Evolutionary conservation across 2,888 invertebrate species (phyloP).

Genomic region (Agrotis segetum): DNA sequence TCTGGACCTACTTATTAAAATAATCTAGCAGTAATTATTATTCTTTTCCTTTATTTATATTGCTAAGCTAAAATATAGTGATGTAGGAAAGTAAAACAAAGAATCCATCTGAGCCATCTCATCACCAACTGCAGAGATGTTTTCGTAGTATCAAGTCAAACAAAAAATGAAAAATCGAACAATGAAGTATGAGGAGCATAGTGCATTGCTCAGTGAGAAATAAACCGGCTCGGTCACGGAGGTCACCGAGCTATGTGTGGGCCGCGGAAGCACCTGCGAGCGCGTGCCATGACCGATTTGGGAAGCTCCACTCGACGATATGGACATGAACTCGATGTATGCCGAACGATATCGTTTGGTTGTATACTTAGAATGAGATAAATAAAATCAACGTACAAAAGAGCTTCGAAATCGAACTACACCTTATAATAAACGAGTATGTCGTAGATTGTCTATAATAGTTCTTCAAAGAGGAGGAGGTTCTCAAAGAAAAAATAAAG

Average conservation of each 20-base stretch:
- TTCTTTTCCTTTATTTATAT: constrained; percentile 1
- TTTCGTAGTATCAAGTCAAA: constrained; percentile 19
- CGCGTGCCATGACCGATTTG: constrained; percentile 72
- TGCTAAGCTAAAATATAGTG: background rate
- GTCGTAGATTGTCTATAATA: background rate
- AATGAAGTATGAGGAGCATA: constrained; percentile 34
- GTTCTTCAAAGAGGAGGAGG: background rate
- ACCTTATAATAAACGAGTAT: constrained; percentile 11
- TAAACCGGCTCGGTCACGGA: constrained; percentile 67
- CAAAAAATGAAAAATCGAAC: constrained; percentile 19
- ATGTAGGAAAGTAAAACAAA: background rate
- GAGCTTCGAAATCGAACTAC: constrained; percentile 24
- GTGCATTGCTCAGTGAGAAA: constrained; percentile 55
- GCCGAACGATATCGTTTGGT: constrained; percentile 41
- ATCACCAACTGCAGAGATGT: background rate
- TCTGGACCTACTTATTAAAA: constrained; percentile 1
- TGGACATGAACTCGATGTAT: constrained; percentile 20
- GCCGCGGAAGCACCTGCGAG: constrained; percentile 80
- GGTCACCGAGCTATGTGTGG: constrained; percentile 69
- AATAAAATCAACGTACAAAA: constrained; percentile 38
- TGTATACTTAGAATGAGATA: constrained; percentile 41
- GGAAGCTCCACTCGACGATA: constrained; percentile 42
- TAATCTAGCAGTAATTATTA: background rate
- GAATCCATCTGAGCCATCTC: constrained; percentile 5
- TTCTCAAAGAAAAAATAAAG: no score